Percentiles rank a stretch among this genome's conserved stretches.
Conservation (phyloP, 2,113 vertebrate species). For the Clarias batrachus region DNA sequence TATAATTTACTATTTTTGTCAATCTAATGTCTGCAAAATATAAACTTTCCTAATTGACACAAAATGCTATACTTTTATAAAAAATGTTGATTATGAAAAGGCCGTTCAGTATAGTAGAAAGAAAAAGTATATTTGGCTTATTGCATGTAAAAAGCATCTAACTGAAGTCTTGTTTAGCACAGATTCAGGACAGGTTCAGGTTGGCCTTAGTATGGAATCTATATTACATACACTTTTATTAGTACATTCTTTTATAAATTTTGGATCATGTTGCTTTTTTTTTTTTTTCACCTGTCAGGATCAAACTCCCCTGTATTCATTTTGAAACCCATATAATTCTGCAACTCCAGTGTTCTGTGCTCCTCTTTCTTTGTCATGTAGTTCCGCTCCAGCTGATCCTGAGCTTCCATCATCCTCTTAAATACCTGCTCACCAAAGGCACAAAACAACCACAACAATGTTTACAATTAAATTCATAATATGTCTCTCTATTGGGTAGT, state of each 20-base stretch:
- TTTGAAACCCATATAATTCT: conserved; percentile 70
- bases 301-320: conserved; percentile 77
- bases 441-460: not conserved
- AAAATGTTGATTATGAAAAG: no score
- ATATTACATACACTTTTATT: no score
- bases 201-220: no score
- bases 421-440: conserved; percentile 68
- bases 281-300: conserved; percentile 77
- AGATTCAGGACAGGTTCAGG: not conserved
- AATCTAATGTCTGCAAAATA: no score
- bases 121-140: no score
- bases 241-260: no score
- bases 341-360: conserved; percentile 78
- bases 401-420: conserved; percentile 77
- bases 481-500: not conserved
- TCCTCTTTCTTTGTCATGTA: conserved; percentile 81
- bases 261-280: no score
- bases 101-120: no score
- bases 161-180: not conserved
- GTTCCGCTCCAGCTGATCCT: conserved; percentile 80
- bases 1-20: no score
- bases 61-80: no score
- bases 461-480: not conserved
- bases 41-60: no score
- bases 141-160: no score